Evolutionary conservation across 2,888 invertebrate genomes (phyloP).

Genomic region (Leptinotarsa juncta): DNA sequence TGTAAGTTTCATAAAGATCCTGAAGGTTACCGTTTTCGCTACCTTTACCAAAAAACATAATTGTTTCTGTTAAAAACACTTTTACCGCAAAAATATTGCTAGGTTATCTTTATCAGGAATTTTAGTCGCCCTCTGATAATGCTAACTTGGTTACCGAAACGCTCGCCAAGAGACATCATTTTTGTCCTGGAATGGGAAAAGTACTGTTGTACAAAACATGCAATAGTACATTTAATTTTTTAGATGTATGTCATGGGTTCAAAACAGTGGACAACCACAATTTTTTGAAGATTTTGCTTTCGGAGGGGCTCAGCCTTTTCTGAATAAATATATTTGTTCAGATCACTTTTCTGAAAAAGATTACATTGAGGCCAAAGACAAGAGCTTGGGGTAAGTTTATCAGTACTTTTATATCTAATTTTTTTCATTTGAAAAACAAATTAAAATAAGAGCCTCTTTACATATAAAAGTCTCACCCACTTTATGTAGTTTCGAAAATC

Average conservation of each 20-base stretch:
- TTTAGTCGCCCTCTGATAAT: too few relatives aligned
- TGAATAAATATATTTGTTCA: conserved; percentile 31
- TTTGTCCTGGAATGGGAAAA: too few relatives aligned
- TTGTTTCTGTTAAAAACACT: too few relatives aligned
- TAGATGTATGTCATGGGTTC: conserved; percentile 40
- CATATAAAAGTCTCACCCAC: background rate
- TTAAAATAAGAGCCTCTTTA: too few relatives aligned
- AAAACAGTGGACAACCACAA: conserved; percentile 34
- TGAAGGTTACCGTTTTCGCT: too few relatives aligned
- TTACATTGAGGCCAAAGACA: conserved; percentile 22
- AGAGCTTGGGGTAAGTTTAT: conserved; percentile 22
- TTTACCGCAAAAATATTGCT: too few relatives aligned
- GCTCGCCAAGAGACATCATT: too few relatives aligned
- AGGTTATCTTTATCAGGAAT: too few relatives aligned
- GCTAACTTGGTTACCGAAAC: too few relatives aligned
- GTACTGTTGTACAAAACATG: too few relatives aligned
- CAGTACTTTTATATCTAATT: background rate
- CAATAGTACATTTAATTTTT: conserved; percentile 1
- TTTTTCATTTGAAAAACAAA: background rate
- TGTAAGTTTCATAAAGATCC: too few relatives aligned
- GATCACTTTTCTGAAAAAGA: conserved; percentile 31
- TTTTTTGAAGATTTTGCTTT: conserved; percentile 38
- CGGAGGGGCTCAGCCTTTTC: conserved; percentile 34
- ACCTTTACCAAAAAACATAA: too few relatives aligned
- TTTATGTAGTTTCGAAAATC: background rate